Percentiles rank a stretch among this genome's conserved stretches.
These are phyloP conservation scores for Salticus scenicus DNA, from an alignment of 2,888 invertebrate genomes.

Conservation along the genomic window DNA sequence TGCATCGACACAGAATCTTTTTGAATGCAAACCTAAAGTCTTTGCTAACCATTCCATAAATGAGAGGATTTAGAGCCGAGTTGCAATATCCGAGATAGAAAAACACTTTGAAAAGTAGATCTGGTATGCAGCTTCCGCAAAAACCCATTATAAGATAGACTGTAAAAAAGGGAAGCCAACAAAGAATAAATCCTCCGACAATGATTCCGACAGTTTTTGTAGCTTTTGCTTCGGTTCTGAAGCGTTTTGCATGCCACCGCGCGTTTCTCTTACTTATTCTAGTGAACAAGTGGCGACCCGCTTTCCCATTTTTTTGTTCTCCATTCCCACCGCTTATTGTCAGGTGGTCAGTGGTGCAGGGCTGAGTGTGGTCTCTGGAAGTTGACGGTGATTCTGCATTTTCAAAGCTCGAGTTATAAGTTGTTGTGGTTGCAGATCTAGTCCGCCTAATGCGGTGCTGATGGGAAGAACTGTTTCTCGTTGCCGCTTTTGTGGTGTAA, in stretches of 20 bases:
- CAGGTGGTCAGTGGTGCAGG: conserved; percentile 13
- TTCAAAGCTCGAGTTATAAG: conserved; percentile 23
- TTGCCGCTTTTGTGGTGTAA: conserved; percentile 42
- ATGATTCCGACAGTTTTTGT: conserved; percentile 97
- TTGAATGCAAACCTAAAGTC: conserved; percentile 97
- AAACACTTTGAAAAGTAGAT: conserved; percentile 74
- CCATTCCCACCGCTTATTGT: conserved; percentile 20
- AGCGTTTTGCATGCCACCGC: conserved; percentile 90
- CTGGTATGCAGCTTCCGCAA: conserved; percentile 86
- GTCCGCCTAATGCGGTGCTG: conserved; percentile 36
- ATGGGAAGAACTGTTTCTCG: background rate
- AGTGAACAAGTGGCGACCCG: conserved; percentile 77
- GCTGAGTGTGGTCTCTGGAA: background rate
- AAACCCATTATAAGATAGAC: conserved; percentile 93
- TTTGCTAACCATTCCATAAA: conserved; percentile 95
- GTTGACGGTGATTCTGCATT: conserved; percentile 30
- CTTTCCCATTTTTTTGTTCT: conserved; percentile 47
- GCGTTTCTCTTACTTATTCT: conserved; percentile 92
- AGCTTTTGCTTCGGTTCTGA: conserved; percentile 96
- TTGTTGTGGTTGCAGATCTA: conserved; percentile 36
- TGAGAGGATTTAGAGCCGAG: conserved; percentile 95
- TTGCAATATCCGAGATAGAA: conserved; percentile 97
- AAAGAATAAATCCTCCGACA: conserved; percentile 96
- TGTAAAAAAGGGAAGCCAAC: conserved; percentile 98
- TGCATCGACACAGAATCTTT: conserved; percentile 86